Percentiles rank a stretch among this genome's conserved stretches.
Evolutionary conservation across 2,113 vertebrate species (phyloP).

Genomic region (Bufo bufo): DNA sequence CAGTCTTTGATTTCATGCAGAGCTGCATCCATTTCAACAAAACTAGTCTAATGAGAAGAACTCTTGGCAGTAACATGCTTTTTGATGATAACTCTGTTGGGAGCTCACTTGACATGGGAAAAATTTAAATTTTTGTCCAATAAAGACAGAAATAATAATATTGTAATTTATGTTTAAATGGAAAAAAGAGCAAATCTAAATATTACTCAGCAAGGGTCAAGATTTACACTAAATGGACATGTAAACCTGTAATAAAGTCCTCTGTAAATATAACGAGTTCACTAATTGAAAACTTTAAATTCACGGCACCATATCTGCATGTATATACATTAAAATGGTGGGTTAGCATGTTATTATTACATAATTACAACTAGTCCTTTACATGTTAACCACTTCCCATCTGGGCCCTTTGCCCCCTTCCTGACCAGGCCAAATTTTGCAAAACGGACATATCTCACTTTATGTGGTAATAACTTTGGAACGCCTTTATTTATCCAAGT

Average conservation of each 20-base stretch:
- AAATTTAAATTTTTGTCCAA: background rate
- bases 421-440: too few relatives aligned
- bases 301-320: too few relatives aligned
- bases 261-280: background rate
- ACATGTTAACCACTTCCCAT: too few relatives aligned
- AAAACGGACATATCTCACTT: too few relatives aligned
- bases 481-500: too few relatives aligned
- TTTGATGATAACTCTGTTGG: slow-evolving; percentile 29
- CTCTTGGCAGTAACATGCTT: slow-evolving; percentile 27
- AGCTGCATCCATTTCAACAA: slow-evolving; percentile 24
- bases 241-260: background rate
- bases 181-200: background rate
- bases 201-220: background rate
- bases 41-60: slow-evolving; percentile 37
- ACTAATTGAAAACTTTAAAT: too few relatives aligned
- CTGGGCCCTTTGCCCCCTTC: too few relatives aligned
- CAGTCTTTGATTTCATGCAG: slow-evolving; percentile 40
- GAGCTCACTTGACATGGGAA: slow-evolving; percentile 17
- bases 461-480: too few relatives aligned
- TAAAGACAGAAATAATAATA: background rate
- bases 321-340: too few relatives aligned
- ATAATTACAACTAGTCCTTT: too few relatives aligned
- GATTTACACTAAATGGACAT: background rate
- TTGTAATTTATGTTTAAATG: background rate
- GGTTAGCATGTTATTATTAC: too few relatives aligned